Percentiles rank a stretch among this genome's conserved stretches.
phyloP scores from a whole-genome alignment of 1,140 invertebrate species.

The Heterodera carotae region DNA sequence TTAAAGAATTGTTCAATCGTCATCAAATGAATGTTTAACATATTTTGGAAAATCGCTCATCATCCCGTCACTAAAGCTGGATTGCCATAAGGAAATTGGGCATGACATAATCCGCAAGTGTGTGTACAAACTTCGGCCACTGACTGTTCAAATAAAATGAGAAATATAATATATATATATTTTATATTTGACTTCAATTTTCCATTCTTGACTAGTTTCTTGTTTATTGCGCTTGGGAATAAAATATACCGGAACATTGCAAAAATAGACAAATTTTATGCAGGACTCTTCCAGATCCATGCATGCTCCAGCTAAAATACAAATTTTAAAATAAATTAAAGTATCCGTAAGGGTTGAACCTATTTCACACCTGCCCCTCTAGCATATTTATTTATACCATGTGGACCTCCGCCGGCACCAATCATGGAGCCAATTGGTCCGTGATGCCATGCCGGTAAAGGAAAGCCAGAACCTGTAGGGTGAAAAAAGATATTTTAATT shows the following conservation, averaged over 20 bases:
- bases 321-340: neutral
- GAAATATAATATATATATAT: neutral
- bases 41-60: too few species aligned
- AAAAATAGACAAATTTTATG: neutral
- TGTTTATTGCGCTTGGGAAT: neutral
- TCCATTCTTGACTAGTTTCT: neutral
- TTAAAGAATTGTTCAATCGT: too few species aligned
- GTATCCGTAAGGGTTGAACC: neutral
- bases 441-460: neutral
- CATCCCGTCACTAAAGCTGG: neutral
- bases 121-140: neutral
- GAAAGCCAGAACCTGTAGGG: neutral
- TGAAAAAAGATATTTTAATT: neutral
- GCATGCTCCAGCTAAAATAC: neutral
- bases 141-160: neutral
- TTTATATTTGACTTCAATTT: too few species aligned
- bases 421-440: neutral
- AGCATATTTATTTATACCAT: neutral
- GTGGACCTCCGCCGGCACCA: neutral
- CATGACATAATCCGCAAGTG: neutral
- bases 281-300: slow-evolving; percentile 7
- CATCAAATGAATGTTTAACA: too few species aligned
- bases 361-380: too few species aligned
- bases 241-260: neutral
- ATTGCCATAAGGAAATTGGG: neutral